Base-by-base conservation (phyloP, 1,140 invertebrate species). In the Riptortus pedestris region DNA sequence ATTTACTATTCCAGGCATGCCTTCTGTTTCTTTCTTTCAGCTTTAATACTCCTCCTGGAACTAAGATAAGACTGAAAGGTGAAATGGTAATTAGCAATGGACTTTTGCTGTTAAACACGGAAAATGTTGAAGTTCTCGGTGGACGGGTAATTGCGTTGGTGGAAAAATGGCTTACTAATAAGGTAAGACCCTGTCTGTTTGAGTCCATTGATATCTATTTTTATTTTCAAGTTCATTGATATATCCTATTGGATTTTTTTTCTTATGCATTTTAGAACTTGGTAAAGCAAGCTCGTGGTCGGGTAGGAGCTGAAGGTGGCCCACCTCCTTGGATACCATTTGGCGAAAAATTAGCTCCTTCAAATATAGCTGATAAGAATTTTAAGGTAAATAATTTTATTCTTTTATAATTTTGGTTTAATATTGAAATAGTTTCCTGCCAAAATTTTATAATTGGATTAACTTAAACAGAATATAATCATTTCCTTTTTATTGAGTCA, bases 321-420 rank as follows among this genome's bases (percentile, higher is more conserved):
- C 88, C 88, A n/a, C 90, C 90, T 45, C 86, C 86, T 48, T 95
- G 91, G 89, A 90, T 93, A 67, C 86, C 90, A 47, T 94, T 96
- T 80, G 91, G 91, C 1, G 84, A 88, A 70, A 85, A 85, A 71
- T 82, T 85, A 28, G 71, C 85, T 43, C 81, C 81, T 70, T 75
- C 81, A 14, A 72, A 75, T 26, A 74, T 81, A 38, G 76, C 83
- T 66, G 82, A 86, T 66, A 79, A 79, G 66, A 80, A 83, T 68
- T 89, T 90, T 48, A 90, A 88, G 73, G 85, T 86, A 65, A 3
- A 55, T 18, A 73, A 70, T 58, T 77, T 78, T n/a, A 82, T 82
- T 70, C 80, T 83, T 60, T 80, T 82, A 68, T 72, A 78, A 29
- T 71, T 69, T 20, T 62, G 29, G 48, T 65, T 48, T 3, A 60